Conservation (phyloP, 2,797 vertebrate species). For the Coranthus polyacanthus region DNA sequence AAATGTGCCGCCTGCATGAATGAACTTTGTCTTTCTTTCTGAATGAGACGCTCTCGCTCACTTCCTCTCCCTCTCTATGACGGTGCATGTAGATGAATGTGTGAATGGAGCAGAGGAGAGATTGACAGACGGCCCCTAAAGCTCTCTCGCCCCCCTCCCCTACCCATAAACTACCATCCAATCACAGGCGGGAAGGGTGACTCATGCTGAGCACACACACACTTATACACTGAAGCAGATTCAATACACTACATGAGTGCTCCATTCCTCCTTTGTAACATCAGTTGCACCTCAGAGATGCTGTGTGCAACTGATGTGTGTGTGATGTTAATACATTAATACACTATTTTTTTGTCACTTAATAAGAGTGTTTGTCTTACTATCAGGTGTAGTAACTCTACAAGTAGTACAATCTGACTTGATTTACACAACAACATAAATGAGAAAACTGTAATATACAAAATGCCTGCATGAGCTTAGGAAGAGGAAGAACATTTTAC, state of each 20-base stretch:
- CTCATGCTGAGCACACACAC: constrained; percentile 90
- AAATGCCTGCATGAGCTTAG: too few species aligned
- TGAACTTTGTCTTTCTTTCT: constrained; percentile 88
- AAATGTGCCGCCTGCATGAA: constrained; percentile 89
- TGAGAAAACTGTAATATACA: too few species aligned
- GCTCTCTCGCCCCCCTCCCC: constrained; percentile 78
- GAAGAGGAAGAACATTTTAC: constrained; percentile 43
- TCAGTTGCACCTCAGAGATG: too few species aligned
- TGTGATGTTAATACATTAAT: too few species aligned
- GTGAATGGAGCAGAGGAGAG: constrained; percentile 91
- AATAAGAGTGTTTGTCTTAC: too few species aligned
- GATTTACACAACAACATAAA: too few species aligned
- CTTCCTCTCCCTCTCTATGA: constrained; percentile 70
- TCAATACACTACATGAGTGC: constrained; percentile 50
- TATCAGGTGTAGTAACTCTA: too few species aligned
- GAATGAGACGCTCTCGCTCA: constrained; percentile 84
- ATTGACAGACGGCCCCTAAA: constrained; percentile 88
- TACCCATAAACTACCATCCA: constrained; percentile 82
- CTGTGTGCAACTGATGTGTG: too few species aligned
- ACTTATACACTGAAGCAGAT: constrained; percentile 52
- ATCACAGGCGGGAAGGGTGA: constrained; percentile 87
- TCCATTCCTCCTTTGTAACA: constrained; percentile 42
- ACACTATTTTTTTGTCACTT: too few species aligned
- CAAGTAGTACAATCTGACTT: too few species aligned
- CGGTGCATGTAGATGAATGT: constrained; percentile 86